These are phyloP conservation scores for Spatula clypeata DNA, from an alignment of 2,797 vertebrate species.

Conservation along the genomic window DNA sequence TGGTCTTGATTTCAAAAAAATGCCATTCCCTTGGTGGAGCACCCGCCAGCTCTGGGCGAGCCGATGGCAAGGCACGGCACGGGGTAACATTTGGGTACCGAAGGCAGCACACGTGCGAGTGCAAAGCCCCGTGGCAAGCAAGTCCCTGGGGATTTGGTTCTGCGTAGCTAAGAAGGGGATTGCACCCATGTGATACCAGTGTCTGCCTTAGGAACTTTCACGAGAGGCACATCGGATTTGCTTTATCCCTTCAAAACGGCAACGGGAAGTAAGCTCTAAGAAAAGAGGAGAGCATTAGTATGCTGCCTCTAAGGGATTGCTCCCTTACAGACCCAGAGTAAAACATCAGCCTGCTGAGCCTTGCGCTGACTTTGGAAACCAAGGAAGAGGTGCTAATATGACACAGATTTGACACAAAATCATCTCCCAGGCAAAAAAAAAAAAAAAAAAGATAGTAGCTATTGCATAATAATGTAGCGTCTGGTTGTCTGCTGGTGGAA, in stretches of 20 bases:
- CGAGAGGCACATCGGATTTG: not conserved
- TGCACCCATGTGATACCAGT: not conserved
- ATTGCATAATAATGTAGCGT: not conserved
- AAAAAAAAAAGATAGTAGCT: accelerated
- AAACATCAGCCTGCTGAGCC: not conserved
- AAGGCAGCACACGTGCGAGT: not conserved
- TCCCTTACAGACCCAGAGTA: not conserved
- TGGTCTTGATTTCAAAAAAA: not conserved
- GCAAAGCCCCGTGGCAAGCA: not conserved
- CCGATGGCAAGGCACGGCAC: accelerated
- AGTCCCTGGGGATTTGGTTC: not conserved
- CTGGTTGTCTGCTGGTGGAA: not conserved
- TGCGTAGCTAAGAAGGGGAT: not conserved
- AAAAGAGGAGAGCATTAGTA: accelerated
- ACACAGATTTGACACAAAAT: not conserved
- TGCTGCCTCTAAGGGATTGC: not conserved
- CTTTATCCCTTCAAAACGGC: slow-evolving; percentile 26
- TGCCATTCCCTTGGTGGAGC: not conserved
- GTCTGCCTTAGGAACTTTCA: not conserved
- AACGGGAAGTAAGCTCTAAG: not conserved
- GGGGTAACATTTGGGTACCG: accelerated
- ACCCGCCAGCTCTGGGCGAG: not conserved
- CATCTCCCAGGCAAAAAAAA: not conserved
- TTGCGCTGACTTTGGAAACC: not conserved
- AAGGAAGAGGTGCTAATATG: not conserved